A percentile compares a stretch with the other conserved stretches of the same genome.
Evolutionary conservation across 2,888 invertebrate genomes (phyloP).

Genomic region (Acrobasis repandana): DNA sequence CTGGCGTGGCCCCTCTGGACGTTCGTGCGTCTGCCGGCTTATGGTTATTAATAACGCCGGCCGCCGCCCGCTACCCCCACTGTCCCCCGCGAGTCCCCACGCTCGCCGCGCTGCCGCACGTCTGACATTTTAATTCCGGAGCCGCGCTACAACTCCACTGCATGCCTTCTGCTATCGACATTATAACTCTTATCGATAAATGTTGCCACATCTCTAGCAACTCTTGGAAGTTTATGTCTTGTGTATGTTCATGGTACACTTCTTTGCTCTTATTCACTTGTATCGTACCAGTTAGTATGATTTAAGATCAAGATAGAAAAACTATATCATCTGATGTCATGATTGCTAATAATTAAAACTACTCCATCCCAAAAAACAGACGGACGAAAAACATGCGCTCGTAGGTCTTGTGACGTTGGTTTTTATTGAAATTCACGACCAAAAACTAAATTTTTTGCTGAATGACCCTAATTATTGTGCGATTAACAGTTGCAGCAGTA

Average conservation of each 20-base stretch:
- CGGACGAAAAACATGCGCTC: too few relatives aligned
- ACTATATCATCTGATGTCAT: too few relatives aligned
- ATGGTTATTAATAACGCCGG: slow-evolving; percentile 82
- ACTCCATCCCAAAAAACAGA: too few relatives aligned
- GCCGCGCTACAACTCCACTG: slow-evolving; percentile 64
- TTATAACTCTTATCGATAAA: slow-evolving; percentile 60
- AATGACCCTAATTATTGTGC: too few relatives aligned
- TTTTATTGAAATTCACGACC: too few relatives aligned
- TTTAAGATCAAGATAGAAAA: too few relatives aligned
- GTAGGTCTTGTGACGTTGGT: too few relatives aligned
- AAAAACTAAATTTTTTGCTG: too few relatives aligned
- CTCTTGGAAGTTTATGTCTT: not conserved
- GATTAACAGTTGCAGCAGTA: too few relatives aligned
- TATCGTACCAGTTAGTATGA: too few relatives aligned
- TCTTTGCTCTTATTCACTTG: not conserved
- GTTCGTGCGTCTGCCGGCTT: slow-evolving; percentile 83
- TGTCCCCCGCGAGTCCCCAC: slow-evolving; percentile 61
- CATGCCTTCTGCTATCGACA: slow-evolving; percentile 67
- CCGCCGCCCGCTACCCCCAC: slow-evolving; percentile 51
- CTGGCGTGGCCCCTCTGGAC: slow-evolving; percentile 80
- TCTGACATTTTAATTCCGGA: slow-evolving; percentile 82
- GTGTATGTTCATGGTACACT: not conserved
- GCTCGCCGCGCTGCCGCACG: slow-evolving; percentile 73
- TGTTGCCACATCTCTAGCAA: slow-evolving; percentile 54
- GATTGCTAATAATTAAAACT: too few relatives aligned